These are phyloP conservation scores for Nemoura dubitans DNA, from an alignment of 2,888 invertebrate genomes.

Conservation along the genomic window DNA sequence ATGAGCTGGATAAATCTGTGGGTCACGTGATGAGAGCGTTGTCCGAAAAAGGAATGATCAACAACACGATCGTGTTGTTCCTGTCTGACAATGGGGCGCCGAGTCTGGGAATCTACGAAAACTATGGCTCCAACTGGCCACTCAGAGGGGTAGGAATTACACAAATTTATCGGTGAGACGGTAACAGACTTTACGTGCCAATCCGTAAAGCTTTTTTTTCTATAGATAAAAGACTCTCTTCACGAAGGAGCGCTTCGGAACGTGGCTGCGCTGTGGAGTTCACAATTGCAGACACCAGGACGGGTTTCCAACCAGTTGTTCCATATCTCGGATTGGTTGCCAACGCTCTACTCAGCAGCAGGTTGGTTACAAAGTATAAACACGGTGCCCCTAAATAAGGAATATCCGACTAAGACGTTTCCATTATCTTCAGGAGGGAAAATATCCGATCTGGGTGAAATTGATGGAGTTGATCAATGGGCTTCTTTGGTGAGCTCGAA, in stretches of 20 bases:
- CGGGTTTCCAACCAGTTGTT: slow-evolving; percentile 72
- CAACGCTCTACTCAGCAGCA: slow-evolving; percentile 68
- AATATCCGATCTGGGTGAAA: slow-evolving; percentile 33
- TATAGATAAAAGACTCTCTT: slow-evolving; percentile 76
- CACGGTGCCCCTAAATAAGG: too few relatives aligned
- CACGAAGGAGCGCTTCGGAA: slow-evolving; percentile 89
- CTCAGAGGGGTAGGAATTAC: slow-evolving; percentile 58
- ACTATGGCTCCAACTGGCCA: slow-evolving; percentile 64
- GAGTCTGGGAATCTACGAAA: slow-evolving; percentile 60
- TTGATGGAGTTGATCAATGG: slow-evolving; percentile 48
- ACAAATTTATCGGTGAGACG: too few relatives aligned
- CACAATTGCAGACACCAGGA: slow-evolving; percentile 62
- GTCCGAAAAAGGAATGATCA: slow-evolving; percentile 58
- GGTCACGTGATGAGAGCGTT: slow-evolving; percentile 61
- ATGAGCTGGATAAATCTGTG: slow-evolving; percentile 63
- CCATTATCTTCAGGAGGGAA: slow-evolving; percentile 44
- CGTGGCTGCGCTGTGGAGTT: slow-evolving; percentile 79
- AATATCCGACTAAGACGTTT: background rate
- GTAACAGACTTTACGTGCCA: too few relatives aligned
- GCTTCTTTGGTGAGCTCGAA: background rate
- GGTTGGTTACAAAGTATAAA: slow-evolving; percentile 53
- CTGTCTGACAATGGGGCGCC: slow-evolving; percentile 64
- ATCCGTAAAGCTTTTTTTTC: too few relatives aligned
- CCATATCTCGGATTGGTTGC: slow-evolving; percentile 86
- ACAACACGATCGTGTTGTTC: slow-evolving; percentile 65